Conservation (phyloP, 2,797 vertebrate species). For the Falco columbarius region DNA sequence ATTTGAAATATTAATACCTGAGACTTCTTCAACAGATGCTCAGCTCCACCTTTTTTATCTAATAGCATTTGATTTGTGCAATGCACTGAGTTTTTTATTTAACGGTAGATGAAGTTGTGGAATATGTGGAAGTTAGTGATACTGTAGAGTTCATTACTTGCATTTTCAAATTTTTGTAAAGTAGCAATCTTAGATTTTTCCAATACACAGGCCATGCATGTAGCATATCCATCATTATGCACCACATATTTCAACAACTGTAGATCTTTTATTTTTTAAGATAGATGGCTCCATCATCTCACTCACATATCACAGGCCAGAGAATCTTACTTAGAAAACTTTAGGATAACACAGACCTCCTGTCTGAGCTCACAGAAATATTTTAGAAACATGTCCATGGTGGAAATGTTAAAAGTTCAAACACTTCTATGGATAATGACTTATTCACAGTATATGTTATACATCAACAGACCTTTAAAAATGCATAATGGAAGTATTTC, state of each 20-base stretch:
- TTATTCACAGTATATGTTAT: neutral
- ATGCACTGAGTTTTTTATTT: neutral
- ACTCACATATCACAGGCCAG: neutral
- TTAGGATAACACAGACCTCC: neutral
- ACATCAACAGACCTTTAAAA: neutral
- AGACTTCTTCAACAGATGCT: neutral
- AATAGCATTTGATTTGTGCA: neutral
- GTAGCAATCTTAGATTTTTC: neutral
- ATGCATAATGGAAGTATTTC: neutral
- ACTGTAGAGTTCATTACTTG: neutral
- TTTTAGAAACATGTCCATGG: neutral
- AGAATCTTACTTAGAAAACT: neutral
- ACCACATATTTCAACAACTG: neutral
- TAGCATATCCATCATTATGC: neutral
- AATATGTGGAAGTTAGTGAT: neutral
- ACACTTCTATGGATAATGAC: neutral
- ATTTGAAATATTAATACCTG: neutral
- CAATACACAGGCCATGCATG: neutral
- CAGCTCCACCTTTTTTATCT: neutral
- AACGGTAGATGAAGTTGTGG: neutral
- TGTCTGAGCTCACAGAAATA: neutral
- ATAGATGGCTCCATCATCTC: neutral
- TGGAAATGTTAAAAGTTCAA: neutral
- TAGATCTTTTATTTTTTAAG: neutral
- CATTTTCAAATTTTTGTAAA: neutral